Conservation (phyloP, 2,113 vertebrate genomes). For the Periophthalmodon schlosseri region DNA sequence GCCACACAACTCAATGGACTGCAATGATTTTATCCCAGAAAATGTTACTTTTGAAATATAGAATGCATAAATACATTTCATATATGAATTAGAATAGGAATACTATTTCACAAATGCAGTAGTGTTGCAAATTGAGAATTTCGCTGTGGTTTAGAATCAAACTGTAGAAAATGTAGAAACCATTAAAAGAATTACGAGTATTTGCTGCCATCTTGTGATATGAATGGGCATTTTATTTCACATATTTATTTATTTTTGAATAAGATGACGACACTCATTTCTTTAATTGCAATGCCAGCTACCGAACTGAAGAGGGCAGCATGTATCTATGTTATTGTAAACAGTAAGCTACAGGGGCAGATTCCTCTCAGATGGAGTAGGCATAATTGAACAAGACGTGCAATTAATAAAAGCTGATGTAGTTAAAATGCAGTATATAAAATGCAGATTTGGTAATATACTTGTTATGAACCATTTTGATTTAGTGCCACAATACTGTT, state of each 20-base stretch:
- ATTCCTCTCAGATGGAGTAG: not conserved
- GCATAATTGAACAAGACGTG: not conserved
- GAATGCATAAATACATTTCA: too few relatives aligned
- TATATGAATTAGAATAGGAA: too few relatives aligned
- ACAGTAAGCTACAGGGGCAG: not conserved
- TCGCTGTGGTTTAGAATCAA: not conserved
- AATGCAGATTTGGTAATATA: not conserved
- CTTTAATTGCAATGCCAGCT: slow-evolving; percentile 39
- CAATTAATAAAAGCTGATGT: not conserved
- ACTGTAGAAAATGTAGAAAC: too few relatives aligned
- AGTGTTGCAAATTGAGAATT: not conserved
- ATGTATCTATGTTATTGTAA: slow-evolving; percentile 23
- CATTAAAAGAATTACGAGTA: not conserved
- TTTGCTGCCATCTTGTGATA: slow-evolving; percentile 73
- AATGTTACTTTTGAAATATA: not conserved
- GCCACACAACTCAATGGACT: not conserved
- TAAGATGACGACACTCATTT: not conserved
- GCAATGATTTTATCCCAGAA: not conserved
- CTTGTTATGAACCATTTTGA: not conserved
- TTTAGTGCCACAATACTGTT: not conserved
- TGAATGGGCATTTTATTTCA: not conserved
- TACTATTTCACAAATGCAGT: too few relatives aligned
- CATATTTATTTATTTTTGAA: not conserved
- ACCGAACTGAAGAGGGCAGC: slow-evolving; percentile 53
- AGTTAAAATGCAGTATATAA: not conserved